These are phyloP conservation scores for Prostheceraeus crozeri DNA, from an alignment of 2,888 invertebrate species.

Conservation along the genomic window DNA sequence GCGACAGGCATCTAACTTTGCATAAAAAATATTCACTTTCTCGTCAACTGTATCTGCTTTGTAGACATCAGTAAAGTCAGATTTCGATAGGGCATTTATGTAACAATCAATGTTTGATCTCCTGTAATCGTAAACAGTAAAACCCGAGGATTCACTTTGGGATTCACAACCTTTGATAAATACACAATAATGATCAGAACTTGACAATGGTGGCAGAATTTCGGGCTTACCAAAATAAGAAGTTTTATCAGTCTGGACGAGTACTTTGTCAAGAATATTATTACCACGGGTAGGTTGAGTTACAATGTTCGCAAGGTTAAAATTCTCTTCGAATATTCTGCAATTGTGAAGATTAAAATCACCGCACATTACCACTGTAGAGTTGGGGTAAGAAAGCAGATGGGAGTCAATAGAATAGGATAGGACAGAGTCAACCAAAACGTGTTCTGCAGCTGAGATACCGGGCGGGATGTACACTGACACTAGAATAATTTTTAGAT, in stretches of 20 bases:
- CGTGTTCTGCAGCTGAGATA: not conserved
- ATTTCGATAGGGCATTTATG: too few relatives aligned
- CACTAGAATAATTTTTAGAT: slow-evolving; percentile 4
- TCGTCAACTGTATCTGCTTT: too few relatives aligned
- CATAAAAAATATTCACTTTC: too few relatives aligned
- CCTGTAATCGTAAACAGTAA: too few relatives aligned
- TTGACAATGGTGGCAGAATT: slow-evolving; percentile 14
- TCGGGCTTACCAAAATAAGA: not conserved
- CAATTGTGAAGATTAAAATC: slow-evolving; percentile 16
- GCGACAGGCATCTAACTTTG: too few relatives aligned
- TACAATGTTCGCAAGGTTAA: not conserved
- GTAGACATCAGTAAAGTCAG: too few relatives aligned
- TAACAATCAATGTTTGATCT: too few relatives aligned
- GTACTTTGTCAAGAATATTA: slow-evolving; percentile 9
- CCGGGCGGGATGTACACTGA: slow-evolving; percentile 6
- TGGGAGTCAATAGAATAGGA: not conserved
- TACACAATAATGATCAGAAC: slow-evolving; percentile 21
- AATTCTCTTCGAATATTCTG: not conserved
- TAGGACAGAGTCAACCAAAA: not conserved
- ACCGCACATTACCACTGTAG: slow-evolving; percentile 8
- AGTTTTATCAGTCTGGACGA: not conserved
- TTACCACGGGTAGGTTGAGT: not conserved
- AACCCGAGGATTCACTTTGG: too few relatives aligned
- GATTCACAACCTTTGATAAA: too few relatives aligned
- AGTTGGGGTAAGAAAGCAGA: not conserved